phyloP scores from a whole-genome alignment of 2,888 invertebrate species.

The Gnatocerus cornutus region DNA sequence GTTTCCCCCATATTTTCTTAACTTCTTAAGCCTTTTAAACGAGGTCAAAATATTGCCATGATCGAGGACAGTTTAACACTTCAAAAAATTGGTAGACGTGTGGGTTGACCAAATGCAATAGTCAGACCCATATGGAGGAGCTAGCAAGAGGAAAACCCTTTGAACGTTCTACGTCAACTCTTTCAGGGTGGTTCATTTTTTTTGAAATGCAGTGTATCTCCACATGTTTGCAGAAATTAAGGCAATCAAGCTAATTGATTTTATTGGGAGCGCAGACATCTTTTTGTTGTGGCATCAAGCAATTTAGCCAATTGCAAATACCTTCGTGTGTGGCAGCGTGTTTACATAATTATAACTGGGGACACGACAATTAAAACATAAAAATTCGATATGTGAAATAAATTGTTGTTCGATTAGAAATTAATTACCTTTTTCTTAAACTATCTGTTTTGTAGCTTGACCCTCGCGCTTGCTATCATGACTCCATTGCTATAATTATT shows the following conservation, averaged over 20 bases:
- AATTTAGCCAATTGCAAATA: background rate
- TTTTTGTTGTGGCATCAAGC: background rate
- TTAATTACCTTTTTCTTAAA: constrained; percentile 42
- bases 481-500: constrained; percentile 41
- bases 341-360: constrained; percentile 17
- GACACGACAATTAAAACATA: constrained; percentile 17
- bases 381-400: constrained; percentile 16
- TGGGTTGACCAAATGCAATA: too few relatives aligned
- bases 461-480: constrained; percentile 39
- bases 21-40: too few relatives aligned
- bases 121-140: too few relatives aligned
- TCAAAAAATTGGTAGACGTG: too few relatives aligned
- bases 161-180: too few relatives aligned
- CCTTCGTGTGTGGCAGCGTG: constrained; percentile 30
- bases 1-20: too few relatives aligned
- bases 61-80: too few relatives aligned
- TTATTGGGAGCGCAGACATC: constrained; percentile 25
- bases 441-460: constrained; percentile 30
- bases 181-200: too few relatives aligned
- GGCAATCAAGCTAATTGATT: constrained; percentile 31
- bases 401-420: constrained; percentile 32
- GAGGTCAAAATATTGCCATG: too few relatives aligned
- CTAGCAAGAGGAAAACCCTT: too few relatives aligned
- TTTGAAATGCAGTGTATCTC: too few relatives aligned
- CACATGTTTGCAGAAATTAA: too few relatives aligned